Conservation (phyloP, 1,140 invertebrate species). For the Drosophila serrata region DNA sequence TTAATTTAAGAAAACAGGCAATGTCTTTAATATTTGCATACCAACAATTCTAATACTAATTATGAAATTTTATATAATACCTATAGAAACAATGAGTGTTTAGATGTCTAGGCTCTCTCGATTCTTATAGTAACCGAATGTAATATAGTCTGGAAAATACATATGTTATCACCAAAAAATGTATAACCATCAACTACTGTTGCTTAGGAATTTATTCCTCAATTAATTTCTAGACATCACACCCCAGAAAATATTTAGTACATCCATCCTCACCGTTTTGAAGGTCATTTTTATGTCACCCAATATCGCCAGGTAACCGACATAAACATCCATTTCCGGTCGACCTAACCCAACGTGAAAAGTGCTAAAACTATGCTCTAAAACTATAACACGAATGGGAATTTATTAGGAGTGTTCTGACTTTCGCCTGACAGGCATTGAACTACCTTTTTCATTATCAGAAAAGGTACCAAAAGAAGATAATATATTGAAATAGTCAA, state of each 20-base stretch:
- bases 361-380: conserved; percentile 34
- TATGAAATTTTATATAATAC: too few relatives aligned
- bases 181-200: too few relatives aligned
- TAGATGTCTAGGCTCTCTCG: background rate
- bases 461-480: background rate
- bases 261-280: background rate
- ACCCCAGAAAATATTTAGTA: background rate
- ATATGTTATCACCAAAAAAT: background rate
- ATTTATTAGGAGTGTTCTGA: conserved; percentile 4
- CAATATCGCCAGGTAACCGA: conserved; percentile 34
- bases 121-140: background rate
- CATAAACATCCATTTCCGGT: conserved; percentile 31
- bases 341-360: conserved; percentile 71
- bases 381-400: conserved; percentile 6
- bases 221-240: background rate
- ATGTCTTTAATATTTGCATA: too few relatives aligned
- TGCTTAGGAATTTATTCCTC: background rate
- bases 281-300: conserved; percentile 58
- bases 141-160: background rate
- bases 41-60: too few relatives aligned
- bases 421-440: background rate
- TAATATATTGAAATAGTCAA: background rate
- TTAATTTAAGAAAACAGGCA: too few relatives aligned
- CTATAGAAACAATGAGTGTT: too few relatives aligned
- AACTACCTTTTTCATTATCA: background rate